Evolutionary conservation across 53 echinoderm and acorn worm species (phyloP).

Genomic region (Apostichopus leukothele): DNA sequence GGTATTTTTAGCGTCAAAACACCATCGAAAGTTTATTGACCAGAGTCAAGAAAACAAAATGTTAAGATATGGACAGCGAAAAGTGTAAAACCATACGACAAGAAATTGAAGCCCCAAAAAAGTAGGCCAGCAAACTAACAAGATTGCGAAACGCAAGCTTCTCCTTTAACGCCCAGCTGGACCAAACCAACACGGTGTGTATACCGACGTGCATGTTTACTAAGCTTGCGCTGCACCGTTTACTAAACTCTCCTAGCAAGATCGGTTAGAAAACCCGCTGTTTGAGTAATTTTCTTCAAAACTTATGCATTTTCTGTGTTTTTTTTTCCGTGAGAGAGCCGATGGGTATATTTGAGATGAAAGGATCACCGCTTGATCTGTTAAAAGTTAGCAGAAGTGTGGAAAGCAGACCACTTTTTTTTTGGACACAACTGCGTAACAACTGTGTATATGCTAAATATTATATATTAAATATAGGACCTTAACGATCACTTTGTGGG

Average conservation of each 20-base stretch:
- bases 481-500: too few relatives aligned
- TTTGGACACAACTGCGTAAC: too few relatives aligned
- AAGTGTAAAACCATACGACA: too few relatives aligned
- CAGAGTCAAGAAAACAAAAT: too few relatives aligned
- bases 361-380: background rate
- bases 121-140: background rate
- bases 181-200: background rate
- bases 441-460: too few relatives aligned
- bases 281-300: background rate
- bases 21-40: too few relatives aligned
- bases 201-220: background rate
- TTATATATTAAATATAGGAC: too few relatives aligned
- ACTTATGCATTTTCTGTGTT: background rate
- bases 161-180: background rate
- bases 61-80: too few relatives aligned
- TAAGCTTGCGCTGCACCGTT: background rate
- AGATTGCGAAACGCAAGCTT: background rate
- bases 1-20: too few relatives aligned
- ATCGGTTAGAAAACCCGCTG: background rate
- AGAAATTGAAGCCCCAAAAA: background rate
- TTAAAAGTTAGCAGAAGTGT: background rate
- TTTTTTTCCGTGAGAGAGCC: slow-evolving; percentile 27
- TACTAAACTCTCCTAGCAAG: background rate
- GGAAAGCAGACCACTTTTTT: too few relatives aligned
- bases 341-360: slow-evolving; percentile 11